Percentiles rank a stretch among this genome's conserved stretches.
phyloP scores from a whole-genome alignment of 2,888 invertebrate species.

The Apamea anceps region DNA sequence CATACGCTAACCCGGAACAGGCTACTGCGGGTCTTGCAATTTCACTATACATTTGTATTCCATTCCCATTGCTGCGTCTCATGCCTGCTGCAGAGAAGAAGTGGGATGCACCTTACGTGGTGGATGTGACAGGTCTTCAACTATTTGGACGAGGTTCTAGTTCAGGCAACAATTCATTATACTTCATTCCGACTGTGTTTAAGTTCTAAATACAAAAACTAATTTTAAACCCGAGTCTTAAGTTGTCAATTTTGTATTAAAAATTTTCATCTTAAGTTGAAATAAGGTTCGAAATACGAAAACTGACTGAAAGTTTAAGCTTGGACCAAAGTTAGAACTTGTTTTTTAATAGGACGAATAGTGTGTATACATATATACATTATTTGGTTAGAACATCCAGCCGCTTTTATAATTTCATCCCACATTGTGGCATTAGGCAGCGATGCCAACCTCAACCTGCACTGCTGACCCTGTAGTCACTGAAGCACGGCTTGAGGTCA shows the following conservation, averaged over 20 bases:
- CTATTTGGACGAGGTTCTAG: too few species aligned
- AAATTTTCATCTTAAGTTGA: not conserved
- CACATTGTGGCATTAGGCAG: not conserved
- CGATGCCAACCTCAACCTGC: not conserved
- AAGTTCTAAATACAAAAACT: not conserved
- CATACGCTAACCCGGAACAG: not conserved
- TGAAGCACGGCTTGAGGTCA: not conserved
- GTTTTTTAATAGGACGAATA: not conserved
- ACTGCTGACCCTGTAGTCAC: constrained; percentile 5
- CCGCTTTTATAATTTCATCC: not conserved
- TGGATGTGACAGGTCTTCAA: not conserved
- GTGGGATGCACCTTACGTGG: too few species aligned
- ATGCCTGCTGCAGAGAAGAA: not conserved
- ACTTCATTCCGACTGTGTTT: not conserved
- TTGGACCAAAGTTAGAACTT: not conserved
- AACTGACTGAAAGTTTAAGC: not conserved
- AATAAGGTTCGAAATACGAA: not conserved
- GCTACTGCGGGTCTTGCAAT: not conserved
- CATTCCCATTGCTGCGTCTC: not conserved
- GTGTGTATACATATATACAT: not conserved
- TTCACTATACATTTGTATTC: not conserved
- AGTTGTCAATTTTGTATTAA: not conserved
- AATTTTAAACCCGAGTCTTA: not conserved
- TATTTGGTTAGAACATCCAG: not conserved
- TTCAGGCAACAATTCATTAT: not conserved